Conservation (phyloP, 2,797 vertebrate species). For the Phaenicophaeus curvirostris region DNA sequence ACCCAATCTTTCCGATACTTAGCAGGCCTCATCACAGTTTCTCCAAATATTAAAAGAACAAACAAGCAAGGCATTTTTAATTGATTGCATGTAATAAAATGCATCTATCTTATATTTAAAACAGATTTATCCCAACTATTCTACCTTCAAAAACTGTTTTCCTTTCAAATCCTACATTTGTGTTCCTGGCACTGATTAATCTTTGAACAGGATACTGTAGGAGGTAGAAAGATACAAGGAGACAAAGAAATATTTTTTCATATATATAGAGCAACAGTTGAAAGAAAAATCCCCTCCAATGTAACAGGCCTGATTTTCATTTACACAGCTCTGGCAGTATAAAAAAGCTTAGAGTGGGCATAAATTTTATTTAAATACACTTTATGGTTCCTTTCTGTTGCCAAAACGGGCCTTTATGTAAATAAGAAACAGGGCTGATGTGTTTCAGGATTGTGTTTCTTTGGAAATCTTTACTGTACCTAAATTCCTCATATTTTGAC, state of each 20-base stretch:
- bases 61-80: not conserved
- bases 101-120: not conserved
- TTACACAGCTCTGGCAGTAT: not conserved
- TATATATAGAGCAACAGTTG: not conserved
- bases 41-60: not conserved
- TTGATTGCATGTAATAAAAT: not conserved
- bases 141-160: not conserved
- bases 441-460: not conserved
- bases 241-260: not conserved
- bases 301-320: not conserved
- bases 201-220: not conserved
- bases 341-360: not conserved
- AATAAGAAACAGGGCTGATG: not conserved
- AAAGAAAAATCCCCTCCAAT: not conserved
- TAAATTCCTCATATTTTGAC: not conserved
- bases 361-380: slow-evolving; percentile 31
- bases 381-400: not conserved
- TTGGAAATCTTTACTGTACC: slow-evolving; percentile 13
- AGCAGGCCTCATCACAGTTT: not conserved
- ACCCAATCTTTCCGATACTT: not conserved
- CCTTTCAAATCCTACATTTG: not conserved
- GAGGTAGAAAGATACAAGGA: not conserved
- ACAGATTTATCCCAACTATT: not conserved
- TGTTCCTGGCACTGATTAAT: not conserved
- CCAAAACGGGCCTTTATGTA: not conserved